Evolutionary conservation across 2,797 vertebrate species (phyloP).

Genomic region (Pteronotus mesoamericanus): DNA sequence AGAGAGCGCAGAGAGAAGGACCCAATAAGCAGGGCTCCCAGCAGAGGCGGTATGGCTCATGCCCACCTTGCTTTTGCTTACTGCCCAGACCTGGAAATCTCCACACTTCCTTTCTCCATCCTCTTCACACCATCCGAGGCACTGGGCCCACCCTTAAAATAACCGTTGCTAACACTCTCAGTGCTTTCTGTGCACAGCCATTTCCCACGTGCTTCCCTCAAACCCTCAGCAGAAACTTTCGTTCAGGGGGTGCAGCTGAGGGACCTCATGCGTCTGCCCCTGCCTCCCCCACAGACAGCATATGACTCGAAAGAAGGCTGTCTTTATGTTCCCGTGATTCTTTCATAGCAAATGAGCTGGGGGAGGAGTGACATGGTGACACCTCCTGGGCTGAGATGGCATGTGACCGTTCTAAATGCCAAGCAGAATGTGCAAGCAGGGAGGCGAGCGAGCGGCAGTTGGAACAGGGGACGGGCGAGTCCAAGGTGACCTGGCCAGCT

Average conservation of each 20-base stretch:
- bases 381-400: slow-evolving; percentile 51
- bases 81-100: not conserved
- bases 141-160: not conserved
- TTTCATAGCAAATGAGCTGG: slow-evolving; percentile 17
- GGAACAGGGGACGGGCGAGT: not conserved
- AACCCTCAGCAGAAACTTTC: not conserved
- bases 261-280: not conserved
- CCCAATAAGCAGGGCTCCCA: not conserved
- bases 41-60: not conserved
- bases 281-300: not conserved
- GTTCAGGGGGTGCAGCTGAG: not conserved
- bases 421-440: not conserved
- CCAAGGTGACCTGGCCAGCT: not conserved
- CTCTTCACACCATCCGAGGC: not conserved
- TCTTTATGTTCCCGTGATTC: not conserved
- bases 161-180: not conserved
- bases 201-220: not conserved
- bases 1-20: not conserved
- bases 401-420: slow-evolving; percentile 47
- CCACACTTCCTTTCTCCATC: not conserved
- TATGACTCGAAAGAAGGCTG: not conserved
- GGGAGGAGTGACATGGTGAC: slow-evolving; percentile 36
- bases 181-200: not conserved
- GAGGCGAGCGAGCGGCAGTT: not conserved
- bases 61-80: not conserved